Conservation (phyloP, 2,888 invertebrate species). For the Agriotes lineatus region DNA sequence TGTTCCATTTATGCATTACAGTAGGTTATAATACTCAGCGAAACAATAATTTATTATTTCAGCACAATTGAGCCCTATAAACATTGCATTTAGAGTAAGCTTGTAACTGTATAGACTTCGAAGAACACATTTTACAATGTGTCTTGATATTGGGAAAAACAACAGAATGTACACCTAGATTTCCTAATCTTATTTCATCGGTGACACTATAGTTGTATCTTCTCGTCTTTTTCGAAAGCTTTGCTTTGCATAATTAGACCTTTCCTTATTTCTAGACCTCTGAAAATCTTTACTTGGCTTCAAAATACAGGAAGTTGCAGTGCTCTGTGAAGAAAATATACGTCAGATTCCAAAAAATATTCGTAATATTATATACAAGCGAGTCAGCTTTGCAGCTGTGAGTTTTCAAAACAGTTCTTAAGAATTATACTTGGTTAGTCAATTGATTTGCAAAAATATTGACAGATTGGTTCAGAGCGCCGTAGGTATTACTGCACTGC, state of each 20-base stretch:
- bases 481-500: too few species aligned
- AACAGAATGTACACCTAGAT: not conserved
- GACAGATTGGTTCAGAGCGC: too few species aligned
- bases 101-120: not conserved
- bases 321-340: too few species aligned
- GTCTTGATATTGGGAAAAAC: not conserved
- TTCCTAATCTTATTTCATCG: not conserved
- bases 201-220: conserved; percentile 8
- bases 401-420: too few species aligned
- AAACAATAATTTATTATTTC: conserved; percentile 18
- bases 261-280: not conserved
- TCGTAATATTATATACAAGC: too few species aligned
- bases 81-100: conserved; percentile 7
- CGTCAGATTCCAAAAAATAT: too few species aligned
- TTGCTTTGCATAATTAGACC: not conserved
- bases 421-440: too few species aligned
- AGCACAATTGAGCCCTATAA: not conserved
- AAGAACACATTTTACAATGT: conserved; percentile 20
- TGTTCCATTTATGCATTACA: too few species aligned
- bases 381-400: too few species aligned
- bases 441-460: too few species aligned
- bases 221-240: conserved; percentile 1
- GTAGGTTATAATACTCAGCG: not conserved
- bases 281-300: too few species aligned
- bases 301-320: too few species aligned